Evolutionary conservation across 2,888 invertebrate species (phyloP).

Genomic region (Eumerus sabulonum): DNA sequence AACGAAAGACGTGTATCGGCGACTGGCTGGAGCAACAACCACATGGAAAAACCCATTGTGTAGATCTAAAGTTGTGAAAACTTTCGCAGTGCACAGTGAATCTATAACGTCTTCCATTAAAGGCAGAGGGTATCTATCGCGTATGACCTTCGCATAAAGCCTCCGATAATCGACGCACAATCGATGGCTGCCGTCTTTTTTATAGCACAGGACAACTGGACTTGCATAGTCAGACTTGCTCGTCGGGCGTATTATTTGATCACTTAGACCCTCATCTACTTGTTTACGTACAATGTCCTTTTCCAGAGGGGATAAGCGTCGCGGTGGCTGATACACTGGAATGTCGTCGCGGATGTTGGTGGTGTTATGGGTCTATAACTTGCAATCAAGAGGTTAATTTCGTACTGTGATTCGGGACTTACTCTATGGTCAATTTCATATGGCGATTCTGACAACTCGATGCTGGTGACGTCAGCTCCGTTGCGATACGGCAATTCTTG

Average conservation of each 20-base stretch:
- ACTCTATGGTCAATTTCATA: too few relatives aligned
- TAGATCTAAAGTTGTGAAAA: background rate
- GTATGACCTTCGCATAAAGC: background rate
- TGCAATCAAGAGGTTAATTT: too few relatives aligned
- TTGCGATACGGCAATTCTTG: too few relatives aligned
- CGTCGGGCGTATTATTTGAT: slow-evolving; percentile 5
- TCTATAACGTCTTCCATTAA: too few relatives aligned
- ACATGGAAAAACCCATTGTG: slow-evolving; percentile 4
- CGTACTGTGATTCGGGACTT: too few relatives aligned
- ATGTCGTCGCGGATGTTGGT: background rate
- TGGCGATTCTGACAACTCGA: too few relatives aligned
- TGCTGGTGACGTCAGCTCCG: too few relatives aligned
- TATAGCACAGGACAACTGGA: slow-evolving; percentile 5
- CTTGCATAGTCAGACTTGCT: slow-evolving; percentile 10
- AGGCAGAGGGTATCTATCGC: too few relatives aligned
- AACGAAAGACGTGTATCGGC: background rate
- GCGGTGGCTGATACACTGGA: slow-evolving; percentile 8
- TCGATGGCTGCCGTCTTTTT: slow-evolving; percentile 5
- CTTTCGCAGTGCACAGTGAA: background rate
- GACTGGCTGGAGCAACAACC: background rate
- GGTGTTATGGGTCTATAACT: too few relatives aligned
- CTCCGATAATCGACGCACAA: slow-evolving; percentile 7
- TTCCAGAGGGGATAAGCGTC: slow-evolving; percentile 1
- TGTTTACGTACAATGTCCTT: too few relatives aligned
- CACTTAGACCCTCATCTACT: slow-evolving; percentile 1